phyloP scores from a whole-genome alignment of 1,140 invertebrate genomes.

The Magallana gigas region DNA sequence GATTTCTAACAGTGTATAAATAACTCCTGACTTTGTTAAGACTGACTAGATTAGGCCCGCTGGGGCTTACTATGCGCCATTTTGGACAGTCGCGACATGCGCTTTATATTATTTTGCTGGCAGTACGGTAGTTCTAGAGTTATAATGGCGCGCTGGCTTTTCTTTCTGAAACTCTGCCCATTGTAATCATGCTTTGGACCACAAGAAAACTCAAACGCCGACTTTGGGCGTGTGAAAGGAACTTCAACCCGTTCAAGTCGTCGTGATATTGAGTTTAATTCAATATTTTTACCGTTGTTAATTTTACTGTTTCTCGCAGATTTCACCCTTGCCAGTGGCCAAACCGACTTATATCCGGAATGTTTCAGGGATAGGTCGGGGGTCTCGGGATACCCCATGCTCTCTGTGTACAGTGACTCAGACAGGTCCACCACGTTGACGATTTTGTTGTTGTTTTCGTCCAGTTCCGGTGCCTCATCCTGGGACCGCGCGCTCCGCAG shows the following conservation, averaged over 20 bases:
- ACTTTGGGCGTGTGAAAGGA: neutral
- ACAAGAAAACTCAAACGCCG: neutral
- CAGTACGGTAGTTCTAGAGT: slow-evolving; percentile 19
- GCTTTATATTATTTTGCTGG: slow-evolving; percentile 20
- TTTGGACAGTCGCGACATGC: neutral
- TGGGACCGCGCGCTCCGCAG: neutral
- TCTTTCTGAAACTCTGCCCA: slow-evolving; percentile 10
- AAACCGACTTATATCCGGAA: slow-evolving; percentile 55
- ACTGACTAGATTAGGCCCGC: slow-evolving; percentile 16
- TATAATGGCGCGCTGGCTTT: neutral
- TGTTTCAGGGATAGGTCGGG: slow-evolving; percentile 41
- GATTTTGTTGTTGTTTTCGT: slow-evolving; percentile 16
- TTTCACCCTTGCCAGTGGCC: slow-evolving; percentile 51
- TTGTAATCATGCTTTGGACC: slow-evolving; percentile 1
- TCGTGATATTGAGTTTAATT: slow-evolving; percentile 54
- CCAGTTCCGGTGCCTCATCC: neutral
- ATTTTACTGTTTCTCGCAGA: slow-evolving; percentile 51
- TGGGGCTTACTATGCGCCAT: slow-evolving; percentile 2
- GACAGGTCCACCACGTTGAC: slow-evolving; percentile 52
- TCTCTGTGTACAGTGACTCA: slow-evolving; percentile 25
- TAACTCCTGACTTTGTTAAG: too few species aligned
- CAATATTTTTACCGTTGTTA: slow-evolving; percentile 51
- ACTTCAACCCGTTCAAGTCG: slow-evolving; percentile 42
- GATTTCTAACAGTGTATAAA: too few species aligned
- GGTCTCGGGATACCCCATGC: slow-evolving; percentile 20